Percentiles rank a stretch among this genome's conserved stretches.
phyloP scores from a whole-genome alignment of 2,888 invertebrate species.

The Meteorus colon region DNA sequence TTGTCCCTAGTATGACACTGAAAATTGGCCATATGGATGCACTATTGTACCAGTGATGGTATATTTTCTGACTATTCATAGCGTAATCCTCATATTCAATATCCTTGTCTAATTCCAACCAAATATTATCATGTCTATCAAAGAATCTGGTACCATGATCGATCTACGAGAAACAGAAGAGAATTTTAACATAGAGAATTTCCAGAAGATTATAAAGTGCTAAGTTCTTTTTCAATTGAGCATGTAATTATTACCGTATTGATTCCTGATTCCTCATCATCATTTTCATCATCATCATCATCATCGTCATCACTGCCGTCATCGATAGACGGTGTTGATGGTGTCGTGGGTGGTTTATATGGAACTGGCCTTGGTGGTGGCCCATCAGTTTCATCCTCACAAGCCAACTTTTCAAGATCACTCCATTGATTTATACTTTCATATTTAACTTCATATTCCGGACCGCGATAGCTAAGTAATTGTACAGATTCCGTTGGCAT shows the following conservation, averaged over 20 bases:
- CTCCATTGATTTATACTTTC: constrained; percentile 66
- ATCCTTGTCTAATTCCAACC: constrained; percentile 61
- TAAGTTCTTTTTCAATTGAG: neutral
- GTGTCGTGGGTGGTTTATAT: constrained; percentile 44
- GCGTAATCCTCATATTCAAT: constrained; percentile 59
- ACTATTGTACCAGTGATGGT: constrained; percentile 57
- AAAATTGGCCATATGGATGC: constrained; percentile 63
- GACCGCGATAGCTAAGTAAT: constrained; percentile 57
- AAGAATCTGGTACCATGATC: constrained; percentile 55
- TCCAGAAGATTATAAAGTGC: neutral
- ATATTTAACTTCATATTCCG: constrained; percentile 55
- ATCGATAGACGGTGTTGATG: constrained; percentile 1
- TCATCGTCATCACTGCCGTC: constrained; percentile 47
- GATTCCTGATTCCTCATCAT: constrained; percentile 45
- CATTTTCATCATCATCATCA: constrained; percentile 44
- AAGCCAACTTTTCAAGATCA: constrained; percentile 68
- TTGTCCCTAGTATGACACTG: constrained; percentile 57
- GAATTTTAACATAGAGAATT: constrained; percentile 43
- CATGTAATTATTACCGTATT: constrained; percentile 9
- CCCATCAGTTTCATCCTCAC: constrained; percentile 61
- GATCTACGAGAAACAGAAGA: constrained; percentile 47
- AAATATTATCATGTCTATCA: constrained; percentile 59
- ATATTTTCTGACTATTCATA: constrained; percentile 24
- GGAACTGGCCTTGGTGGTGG: constrained; percentile 59
- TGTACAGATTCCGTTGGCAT: constrained; percentile 73